Conservation (phyloP, 37 sponge, comb jelly and placozoan genomes). For the Halisarca cf. caerulea region DNA sequence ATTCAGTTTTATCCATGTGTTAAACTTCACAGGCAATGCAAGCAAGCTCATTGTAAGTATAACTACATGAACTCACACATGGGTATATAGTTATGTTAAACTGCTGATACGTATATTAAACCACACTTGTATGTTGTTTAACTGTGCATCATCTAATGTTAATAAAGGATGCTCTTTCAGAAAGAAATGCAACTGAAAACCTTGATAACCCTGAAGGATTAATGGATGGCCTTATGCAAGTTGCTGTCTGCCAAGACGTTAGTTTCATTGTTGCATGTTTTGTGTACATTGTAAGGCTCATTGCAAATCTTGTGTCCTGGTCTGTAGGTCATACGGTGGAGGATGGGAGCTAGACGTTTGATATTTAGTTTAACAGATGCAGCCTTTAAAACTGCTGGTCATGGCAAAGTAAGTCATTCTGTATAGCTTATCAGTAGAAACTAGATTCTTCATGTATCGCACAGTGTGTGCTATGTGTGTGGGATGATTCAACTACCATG, state of each 20-base stretch:
- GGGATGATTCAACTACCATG: no score
- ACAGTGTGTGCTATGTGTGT: no score
- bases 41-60: neutral
- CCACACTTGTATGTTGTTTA: neutral
- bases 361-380: constrained; percentile 5
- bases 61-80: neutral
- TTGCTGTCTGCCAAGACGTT: constrained; percentile 12
- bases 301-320: neutral
- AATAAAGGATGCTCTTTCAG: constrained; percentile 12
- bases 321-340: constrained; percentile 20
- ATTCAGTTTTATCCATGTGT: neutral
- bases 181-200: neutral
- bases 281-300: neutral
- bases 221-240: constrained; percentile 15
- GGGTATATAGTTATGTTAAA: neutral
- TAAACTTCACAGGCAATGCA: neutral
- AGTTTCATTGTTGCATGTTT: neutral
- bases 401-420: constrained; percentile 14
- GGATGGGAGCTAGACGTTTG: neutral
- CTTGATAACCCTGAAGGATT: constrained; percentile 10
- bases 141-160: neutral
- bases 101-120: neutral
- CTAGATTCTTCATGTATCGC: no score
- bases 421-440: no score
- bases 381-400: constrained; percentile 6